These are phyloP conservation scores for Streblospio benedicti DNA, from an alignment of 1,140 invertebrate species.

Conservation along the genomic window DNA sequence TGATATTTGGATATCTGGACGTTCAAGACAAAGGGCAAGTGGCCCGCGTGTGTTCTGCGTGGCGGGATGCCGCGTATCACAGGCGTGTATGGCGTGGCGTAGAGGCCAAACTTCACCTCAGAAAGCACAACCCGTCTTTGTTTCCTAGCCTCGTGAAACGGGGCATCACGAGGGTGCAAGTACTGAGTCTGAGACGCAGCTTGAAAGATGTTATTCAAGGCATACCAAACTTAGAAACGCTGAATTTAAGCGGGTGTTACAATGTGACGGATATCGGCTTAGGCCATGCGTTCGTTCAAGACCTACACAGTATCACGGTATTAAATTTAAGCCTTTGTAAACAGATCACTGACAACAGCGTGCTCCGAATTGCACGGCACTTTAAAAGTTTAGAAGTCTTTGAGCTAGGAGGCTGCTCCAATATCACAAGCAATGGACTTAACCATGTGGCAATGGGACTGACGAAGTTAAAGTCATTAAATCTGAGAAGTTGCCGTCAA, in stretches of 20 bases:
- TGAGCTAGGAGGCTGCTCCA: conserved; percentile 80
- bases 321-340: conserved; percentile 88
- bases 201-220: conserved; percentile 72
- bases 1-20: conserved; percentile 82
- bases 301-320: conserved; percentile 63
- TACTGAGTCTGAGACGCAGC: conserved; percentile 73
- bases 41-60: conserved; percentile 78
- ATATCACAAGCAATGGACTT: conserved; percentile 78
- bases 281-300: conserved; percentile 66
- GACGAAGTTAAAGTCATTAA: conserved; percentile 69
- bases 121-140: conserved; percentile 69
- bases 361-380: conserved; percentile 71
- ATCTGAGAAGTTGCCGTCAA: conserved; percentile 83
- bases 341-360: conserved; percentile 77
- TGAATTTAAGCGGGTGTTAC: conserved; percentile 87
- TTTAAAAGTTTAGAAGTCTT: conserved; percentile 78
- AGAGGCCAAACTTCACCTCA: conserved; percentile 78
- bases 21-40: conserved; percentile 79
- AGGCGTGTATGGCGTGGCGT: conserved; percentile 86
- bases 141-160: conserved; percentile 76
- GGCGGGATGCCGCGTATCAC: conserved; percentile 79
- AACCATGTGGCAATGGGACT: conserved; percentile 76
- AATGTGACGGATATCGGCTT: conserved; percentile 78
- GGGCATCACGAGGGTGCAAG: conserved; percentile 79
- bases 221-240: conserved; percentile 73